phyloP scores from a whole-genome alignment of 2,888 invertebrate species.

The Drosophila borborema region DNA sequence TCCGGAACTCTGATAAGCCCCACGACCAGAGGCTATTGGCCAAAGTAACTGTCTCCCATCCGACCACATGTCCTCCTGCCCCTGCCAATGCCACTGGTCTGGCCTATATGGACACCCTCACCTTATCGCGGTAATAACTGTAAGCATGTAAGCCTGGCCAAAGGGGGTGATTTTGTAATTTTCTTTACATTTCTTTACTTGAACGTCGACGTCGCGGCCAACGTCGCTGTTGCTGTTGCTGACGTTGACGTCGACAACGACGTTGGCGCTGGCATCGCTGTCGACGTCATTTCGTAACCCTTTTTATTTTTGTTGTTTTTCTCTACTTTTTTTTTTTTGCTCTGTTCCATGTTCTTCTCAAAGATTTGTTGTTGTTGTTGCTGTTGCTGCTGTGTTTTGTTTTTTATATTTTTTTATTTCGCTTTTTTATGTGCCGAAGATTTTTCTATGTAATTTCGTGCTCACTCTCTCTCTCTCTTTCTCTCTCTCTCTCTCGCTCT shows the following conservation, averaged over 20 bases:
- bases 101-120: conserved; percentile 60
- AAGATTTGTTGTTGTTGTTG: conserved; percentile 28
- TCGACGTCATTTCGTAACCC: conserved; percentile 66
- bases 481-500: too few species aligned
- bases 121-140: conserved; percentile 80
- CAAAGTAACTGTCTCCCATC: conserved; percentile 25
- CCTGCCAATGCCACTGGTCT: neutral
- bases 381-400: conserved; percentile 24
- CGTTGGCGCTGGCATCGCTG: conserved; percentile 36
- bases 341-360: conserved; percentile 40
- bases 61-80: neutral
- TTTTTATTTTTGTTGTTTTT: conserved; percentile 61
- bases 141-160: conserved; percentile 80
- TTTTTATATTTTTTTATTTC: conserved; percentile 30
- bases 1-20: conserved; percentile 72
- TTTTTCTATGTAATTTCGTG: conserved; percentile 77
- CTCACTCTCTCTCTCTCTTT: too few species aligned
- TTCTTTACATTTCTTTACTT: conserved; percentile 78
- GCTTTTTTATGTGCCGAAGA: conserved; percentile 65
- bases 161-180: conserved; percentile 80
- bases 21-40: conserved; percentile 19
- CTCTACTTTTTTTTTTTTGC: conserved; percentile 56
- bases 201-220: conserved; percentile 24
- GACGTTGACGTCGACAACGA: conserved; percentile 5
- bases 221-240: neutral